Base-by-base conservation (phyloP, 1,140 invertebrate species). In the Apis dorsata region DNA sequence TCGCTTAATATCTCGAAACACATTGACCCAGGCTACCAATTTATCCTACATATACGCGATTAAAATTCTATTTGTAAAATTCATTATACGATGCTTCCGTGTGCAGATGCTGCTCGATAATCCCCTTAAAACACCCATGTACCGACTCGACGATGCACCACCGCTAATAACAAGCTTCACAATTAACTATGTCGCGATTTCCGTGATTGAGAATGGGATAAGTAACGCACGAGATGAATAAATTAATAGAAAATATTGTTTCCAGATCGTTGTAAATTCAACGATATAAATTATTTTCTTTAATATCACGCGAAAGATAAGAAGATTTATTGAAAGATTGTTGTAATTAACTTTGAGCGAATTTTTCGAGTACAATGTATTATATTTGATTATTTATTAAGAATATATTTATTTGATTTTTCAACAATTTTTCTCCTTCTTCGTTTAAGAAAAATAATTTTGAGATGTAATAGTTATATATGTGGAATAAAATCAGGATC, bases 21-120 rank as follows among this genome's bases (percentile, higher is more conserved):
- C 73, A 77, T 82, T 65, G 49, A 28, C 53, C 72, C 19, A 13
- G 11, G 60, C n/a, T 11, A 8, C 49, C 73, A 65, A 69, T 82
- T 82, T 69, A 69, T 62, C 44, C 19, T 44, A 49, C 72, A 59
- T 69, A 59, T 51, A 21, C 63, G 28, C 80, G 73, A n/a, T 60
- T 65, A 57, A 82, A 69, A 81, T 81, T 81, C 79, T 76, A 74
- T 81, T 82, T 82, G 73, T 81, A 69, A 77, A 82, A 69, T 77
- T 76, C 80, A 82, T 60, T 77, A 60, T 62, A 60, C 28, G n/a
- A 15, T 11, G n/a, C 53, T 49, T 51, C 62, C 12, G 51, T 55
- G 21, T 15, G 15, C 24, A 59, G 53, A 76, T 59, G 24, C 34
- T n/a, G 57, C 12, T 21, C 19, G 79, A 68, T 81, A 76, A 81